These are phyloP conservation scores for Apamea crenata DNA, from an alignment of 2,888 invertebrate species.

Conservation along the genomic window DNA sequence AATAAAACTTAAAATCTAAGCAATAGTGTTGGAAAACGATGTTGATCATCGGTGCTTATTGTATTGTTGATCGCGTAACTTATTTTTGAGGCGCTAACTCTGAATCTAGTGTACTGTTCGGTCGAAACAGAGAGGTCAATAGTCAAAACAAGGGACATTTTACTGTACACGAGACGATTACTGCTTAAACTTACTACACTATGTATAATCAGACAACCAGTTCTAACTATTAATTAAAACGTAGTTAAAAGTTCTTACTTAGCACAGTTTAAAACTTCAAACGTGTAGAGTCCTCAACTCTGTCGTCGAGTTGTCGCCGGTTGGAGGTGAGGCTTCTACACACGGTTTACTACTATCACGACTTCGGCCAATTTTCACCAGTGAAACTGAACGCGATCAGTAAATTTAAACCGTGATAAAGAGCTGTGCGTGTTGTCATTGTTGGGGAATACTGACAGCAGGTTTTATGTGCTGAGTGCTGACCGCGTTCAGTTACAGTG, in stretches of 20 bases:
- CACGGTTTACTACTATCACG: not conserved
- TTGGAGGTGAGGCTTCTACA: not conserved
- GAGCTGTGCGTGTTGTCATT: not conserved
- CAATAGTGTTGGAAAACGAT: not conserved
- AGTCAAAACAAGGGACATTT: not conserved
- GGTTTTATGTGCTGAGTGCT: not conserved
- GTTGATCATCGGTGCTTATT: not conserved
- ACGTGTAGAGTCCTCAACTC: not conserved
- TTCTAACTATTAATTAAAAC: slow-evolving; percentile 22
- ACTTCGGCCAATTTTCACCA: not conserved
- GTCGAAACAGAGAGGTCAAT: slow-evolving; percentile 3
- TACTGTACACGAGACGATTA: slow-evolving; percentile 31
- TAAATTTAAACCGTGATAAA: not conserved
- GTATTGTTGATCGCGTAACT: not conserved
- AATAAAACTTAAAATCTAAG: not conserved
- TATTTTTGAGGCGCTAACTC: not conserved
- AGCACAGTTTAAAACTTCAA: slow-evolving; percentile 4
- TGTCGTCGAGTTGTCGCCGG: not conserved
- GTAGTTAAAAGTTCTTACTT: slow-evolving; percentile 15
- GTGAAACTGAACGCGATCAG: not conserved
- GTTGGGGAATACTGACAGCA: not conserved
- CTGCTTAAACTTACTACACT: slow-evolving; percentile 8
- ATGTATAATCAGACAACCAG: slow-evolving; percentile 10
- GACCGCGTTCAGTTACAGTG: not conserved
- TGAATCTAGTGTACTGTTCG: not conserved